Conservation (phyloP, 2,113 vertebrate genomes). For the Pungitius pungitius region DNA sequence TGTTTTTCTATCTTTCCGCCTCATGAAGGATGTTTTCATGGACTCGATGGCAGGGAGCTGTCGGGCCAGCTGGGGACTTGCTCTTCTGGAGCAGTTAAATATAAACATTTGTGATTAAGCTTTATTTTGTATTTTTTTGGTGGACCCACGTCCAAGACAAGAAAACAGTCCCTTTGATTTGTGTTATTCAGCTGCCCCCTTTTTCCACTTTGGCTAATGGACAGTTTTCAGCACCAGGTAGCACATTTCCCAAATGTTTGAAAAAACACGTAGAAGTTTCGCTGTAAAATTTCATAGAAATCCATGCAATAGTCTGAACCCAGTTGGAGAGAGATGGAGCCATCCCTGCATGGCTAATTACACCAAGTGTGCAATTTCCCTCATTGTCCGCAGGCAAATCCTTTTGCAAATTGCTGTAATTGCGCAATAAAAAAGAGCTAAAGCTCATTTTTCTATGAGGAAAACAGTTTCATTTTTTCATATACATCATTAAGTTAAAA, state of each 20-base stretch:
- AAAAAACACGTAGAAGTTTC: not conserved
- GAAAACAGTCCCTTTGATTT: not conserved
- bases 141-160: not conserved
- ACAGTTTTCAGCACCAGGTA: not conserved
- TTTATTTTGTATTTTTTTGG: too few relatives aligned
- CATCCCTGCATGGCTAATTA: not conserved
- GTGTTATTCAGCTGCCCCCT: not conserved
- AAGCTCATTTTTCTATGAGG: not conserved
- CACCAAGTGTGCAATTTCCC: not conserved
- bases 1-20: not conserved
- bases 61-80: not conserved
- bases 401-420: slow-evolving; percentile 1
- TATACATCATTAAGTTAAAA: slow-evolving; percentile 18
- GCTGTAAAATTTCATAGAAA: not conserved
- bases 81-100: not conserved
- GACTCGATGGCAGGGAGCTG: not conserved
- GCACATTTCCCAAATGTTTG: not conserved
- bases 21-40: not conserved
- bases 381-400: slow-evolving; percentile 1
- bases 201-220: not conserved
- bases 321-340: not conserved
- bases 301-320: not conserved
- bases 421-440: not conserved
- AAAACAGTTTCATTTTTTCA: slow-evolving; percentile 2
- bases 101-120: not conserved